A percentile compares a stretch with the other conserved stretches of the same genome.
Evolutionary conservation across 1,140 invertebrate genomes (phyloP).

Genomic region (Macrostomum lignano): DNA sequence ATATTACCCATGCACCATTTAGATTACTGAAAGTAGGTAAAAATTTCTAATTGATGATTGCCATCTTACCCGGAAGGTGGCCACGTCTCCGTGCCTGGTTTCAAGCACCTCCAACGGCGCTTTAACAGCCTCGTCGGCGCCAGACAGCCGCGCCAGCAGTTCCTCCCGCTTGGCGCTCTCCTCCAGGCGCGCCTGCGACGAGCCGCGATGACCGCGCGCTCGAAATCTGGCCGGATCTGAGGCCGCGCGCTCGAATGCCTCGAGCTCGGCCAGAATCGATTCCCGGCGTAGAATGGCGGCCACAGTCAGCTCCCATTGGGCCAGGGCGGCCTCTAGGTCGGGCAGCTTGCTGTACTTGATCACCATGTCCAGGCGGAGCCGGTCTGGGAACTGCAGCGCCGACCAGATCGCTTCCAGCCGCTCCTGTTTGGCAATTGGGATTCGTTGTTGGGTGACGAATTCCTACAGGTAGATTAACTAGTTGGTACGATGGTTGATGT

Average conservation of each 20-base stretch:
- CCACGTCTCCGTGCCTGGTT: conserved; percentile 5
- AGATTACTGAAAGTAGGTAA: no score
- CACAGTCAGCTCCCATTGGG: conserved; percentile 18
- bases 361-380: conserved; percentile 22
- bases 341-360: conserved; percentile 24
- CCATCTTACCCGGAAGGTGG: conserved; percentile 7
- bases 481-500: no score
- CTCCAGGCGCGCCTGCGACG: conserved; percentile 17
- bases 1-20: no score
- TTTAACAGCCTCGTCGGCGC: conserved; percentile 6
- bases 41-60: no score
- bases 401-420: conserved; percentile 22
- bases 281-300: conserved; percentile 18
- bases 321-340: conserved; percentile 16
- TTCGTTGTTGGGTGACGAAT: no score
- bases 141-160: conserved; percentile 9
- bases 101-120: conserved; percentile 4
- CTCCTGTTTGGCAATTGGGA: conserved; percentile 13
- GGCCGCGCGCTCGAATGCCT: conserved; percentile 24
- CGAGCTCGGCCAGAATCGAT: conserved; percentile 15
- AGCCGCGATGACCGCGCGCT: conserved; percentile 13
- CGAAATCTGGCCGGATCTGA: conserved; percentile 27
- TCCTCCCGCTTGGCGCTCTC: conserved; percentile 18
- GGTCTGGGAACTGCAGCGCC: conserved; percentile 19
- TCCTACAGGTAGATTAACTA: no score